Percentiles rank a stretch among this genome's conserved stretches.
These are phyloP conservation scores for Leptinotarsa peninsularis DNA, from an alignment of 2,888 invertebrate species.

Conservation along the genomic window DNA sequence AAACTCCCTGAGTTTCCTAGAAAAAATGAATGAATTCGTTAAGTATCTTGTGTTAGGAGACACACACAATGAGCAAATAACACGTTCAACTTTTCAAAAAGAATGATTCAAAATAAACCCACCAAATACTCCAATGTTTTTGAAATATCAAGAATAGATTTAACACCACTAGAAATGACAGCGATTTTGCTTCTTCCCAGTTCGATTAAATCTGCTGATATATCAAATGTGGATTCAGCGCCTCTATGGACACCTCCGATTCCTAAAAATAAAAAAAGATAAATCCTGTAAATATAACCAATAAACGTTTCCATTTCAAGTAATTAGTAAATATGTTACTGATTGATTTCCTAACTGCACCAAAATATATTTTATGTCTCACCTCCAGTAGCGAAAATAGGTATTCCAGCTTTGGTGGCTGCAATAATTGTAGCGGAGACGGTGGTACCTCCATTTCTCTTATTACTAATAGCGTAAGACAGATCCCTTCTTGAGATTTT, in stretches of 20 bases:
- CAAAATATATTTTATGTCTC: conserved; percentile 33
- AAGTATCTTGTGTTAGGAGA: too few species aligned
- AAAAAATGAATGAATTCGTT: neutral
- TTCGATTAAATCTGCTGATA: conserved; percentile 95
- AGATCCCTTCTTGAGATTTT: conserved; percentile 93
- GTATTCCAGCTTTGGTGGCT: conserved; percentile 84
- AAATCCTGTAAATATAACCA: neutral
- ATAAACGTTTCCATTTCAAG: neutral
- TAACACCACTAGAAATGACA: conserved; percentile 95
- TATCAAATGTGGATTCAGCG: conserved; percentile 87
- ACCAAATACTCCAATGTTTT: conserved; percentile 94
- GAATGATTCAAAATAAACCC: conserved; percentile 53
- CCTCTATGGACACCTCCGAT: conserved; percentile 95
- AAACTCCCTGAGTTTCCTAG: conserved; percentile 95
- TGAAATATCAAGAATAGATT: conserved; percentile 96
- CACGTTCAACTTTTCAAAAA: too few species aligned
- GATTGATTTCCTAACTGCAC: neutral
- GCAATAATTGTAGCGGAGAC: conserved; percentile 94
- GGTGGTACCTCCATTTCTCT: conserved; percentile 90
- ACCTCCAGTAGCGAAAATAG: conserved; percentile 94
- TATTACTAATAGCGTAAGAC: conserved; percentile 78
- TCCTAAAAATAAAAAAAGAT: conserved; percentile 59
- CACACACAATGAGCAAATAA: too few species aligned
- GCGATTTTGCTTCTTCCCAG: conserved; percentile 87
- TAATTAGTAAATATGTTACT: neutral